phyloP scores from a whole-genome alignment of 2,888 invertebrate genomes.

The Glaucopsyche alexis region DNA sequence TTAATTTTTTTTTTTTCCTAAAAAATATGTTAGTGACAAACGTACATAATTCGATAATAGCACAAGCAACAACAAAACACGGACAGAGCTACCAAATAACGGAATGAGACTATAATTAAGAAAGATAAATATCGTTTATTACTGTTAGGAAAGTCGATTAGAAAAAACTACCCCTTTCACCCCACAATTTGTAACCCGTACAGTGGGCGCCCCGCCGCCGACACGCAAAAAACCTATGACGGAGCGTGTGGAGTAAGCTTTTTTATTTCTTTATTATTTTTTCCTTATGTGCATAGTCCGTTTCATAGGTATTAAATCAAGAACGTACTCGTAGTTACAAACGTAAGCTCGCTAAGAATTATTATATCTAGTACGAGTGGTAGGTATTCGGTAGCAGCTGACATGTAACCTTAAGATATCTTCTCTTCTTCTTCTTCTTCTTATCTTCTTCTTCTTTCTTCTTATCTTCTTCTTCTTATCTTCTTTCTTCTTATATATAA shows the following conservation, averaged over 20 bases:
- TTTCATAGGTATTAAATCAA: too few species aligned
- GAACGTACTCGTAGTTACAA: too few species aligned
- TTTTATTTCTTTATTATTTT: slow-evolving; percentile 33
- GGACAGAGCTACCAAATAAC: slow-evolving; percentile 72
- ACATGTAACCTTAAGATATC: too few species aligned
- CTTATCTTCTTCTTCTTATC: too few species aligned
- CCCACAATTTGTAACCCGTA: slow-evolving; percentile 81
- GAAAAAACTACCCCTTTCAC: slow-evolving; percentile 80
- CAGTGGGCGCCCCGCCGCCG: slow-evolving; percentile 70
- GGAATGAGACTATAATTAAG: slow-evolving; percentile 77
- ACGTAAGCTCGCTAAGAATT: too few species aligned
- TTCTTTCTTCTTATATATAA: too few species aligned
- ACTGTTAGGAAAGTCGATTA: slow-evolving; percentile 80
- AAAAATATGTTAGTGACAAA: slow-evolving; percentile 58
- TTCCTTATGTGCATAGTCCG: too few species aligned
- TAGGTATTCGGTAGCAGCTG: too few species aligned
- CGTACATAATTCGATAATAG: slow-evolving; percentile 75
- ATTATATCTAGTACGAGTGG: too few species aligned
- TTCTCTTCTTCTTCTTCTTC: too few species aligned
- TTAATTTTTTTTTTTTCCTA: slow-evolving; percentile 21
- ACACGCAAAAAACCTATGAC: slow-evolving; percentile 69
- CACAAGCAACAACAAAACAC: slow-evolving; percentile 63
- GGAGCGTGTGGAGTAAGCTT: slow-evolving; percentile 51
- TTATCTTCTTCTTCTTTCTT: too few species aligned
- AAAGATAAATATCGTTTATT: slow-evolving; percentile 81